A percentile compares a stretch with the other conserved stretches of the same genome.
phyloP scores from a whole-genome alignment of 2,888 invertebrate species.

The Monoplex corrugatus region DNA sequence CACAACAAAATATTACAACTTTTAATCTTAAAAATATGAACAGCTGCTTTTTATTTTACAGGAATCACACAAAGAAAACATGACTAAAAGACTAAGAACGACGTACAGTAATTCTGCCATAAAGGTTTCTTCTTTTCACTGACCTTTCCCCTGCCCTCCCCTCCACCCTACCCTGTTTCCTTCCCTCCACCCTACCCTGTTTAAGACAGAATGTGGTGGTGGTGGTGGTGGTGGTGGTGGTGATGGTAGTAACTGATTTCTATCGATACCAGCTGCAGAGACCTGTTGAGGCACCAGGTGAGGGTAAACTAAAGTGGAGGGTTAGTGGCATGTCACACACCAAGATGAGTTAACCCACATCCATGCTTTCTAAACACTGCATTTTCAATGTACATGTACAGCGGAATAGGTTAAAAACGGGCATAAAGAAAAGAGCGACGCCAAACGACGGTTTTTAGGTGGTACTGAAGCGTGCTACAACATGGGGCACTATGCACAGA shows the following conservation, averaged over 20 bases:
- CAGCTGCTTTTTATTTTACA: too few relatives aligned
- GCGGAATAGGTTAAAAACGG: not conserved
- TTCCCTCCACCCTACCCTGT: not conserved
- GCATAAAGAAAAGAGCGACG: not conserved
- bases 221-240: too few relatives aligned
- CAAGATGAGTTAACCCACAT: not conserved
- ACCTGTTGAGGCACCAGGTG: not conserved
- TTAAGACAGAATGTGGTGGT: too few relatives aligned
- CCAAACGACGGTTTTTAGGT: not conserved
- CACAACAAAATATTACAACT: too few relatives aligned
- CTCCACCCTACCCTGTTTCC: not conserved
- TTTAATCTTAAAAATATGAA: too few relatives aligned
- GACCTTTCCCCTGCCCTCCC: not conserved
- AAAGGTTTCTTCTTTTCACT: too few relatives aligned
- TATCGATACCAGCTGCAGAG: too few relatives aligned
- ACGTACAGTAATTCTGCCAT: too few relatives aligned
- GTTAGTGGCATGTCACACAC: not conserved
- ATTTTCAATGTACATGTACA: not conserved
- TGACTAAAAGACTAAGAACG: too few relatives aligned
- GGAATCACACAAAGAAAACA: too few relatives aligned
- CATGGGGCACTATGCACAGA: conserved; percentile 44
- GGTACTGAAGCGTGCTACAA: conserved; percentile 49
- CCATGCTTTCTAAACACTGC: too few relatives aligned
- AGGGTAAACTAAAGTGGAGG: not conserved
- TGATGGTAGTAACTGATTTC: not conserved